Percentiles rank a stretch among this genome's conserved stretches.
phyloP scores from a whole-genome alignment of 2,888 invertebrate genomes.

The Nineta flava region DNA sequence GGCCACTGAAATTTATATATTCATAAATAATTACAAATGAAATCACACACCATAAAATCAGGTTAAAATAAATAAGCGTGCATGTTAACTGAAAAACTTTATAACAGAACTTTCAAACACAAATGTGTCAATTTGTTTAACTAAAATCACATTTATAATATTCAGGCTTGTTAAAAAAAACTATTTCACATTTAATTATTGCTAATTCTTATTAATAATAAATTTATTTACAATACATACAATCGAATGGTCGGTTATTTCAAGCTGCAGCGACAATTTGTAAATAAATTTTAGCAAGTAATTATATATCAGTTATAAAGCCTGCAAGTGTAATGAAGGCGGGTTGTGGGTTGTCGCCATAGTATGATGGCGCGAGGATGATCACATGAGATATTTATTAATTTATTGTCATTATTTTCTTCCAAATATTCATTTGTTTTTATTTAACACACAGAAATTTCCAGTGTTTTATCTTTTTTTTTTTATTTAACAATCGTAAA shows the following conservation, averaged over 20 bases:
- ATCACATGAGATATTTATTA: not conserved
- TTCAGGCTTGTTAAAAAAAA: too few relatives aligned
- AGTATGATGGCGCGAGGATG: slow-evolving; percentile 1
- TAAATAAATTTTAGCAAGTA: not conserved
- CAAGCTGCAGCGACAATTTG: not conserved
- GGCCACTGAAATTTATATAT: too few relatives aligned
- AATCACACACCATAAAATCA: too few relatives aligned
- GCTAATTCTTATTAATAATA: not conserved
- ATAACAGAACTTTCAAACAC: too few relatives aligned
- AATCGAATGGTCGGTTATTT: not conserved
- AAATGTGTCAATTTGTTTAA: too few relatives aligned
- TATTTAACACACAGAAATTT: not conserved
- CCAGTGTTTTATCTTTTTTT: not conserved
- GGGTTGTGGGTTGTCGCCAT: slow-evolving; percentile 7
- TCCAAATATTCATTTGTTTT: not conserved
- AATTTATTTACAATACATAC: slow-evolving; percentile 1
- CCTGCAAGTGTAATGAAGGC: slow-evolving; percentile 2
- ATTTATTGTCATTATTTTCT: too few relatives aligned
- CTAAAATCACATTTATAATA: too few relatives aligned
- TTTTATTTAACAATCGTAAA: not conserved
- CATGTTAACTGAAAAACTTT: too few relatives aligned
- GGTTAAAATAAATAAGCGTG: too few relatives aligned
- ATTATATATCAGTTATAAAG: slow-evolving; percentile 1
- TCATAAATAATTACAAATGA: too few relatives aligned
- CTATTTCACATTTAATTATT: too few relatives aligned